These are phyloP conservation scores for Coranthus polyacanthus DNA, from an alignment of 2,797 vertebrate genomes.

Conservation along the genomic window DNA sequence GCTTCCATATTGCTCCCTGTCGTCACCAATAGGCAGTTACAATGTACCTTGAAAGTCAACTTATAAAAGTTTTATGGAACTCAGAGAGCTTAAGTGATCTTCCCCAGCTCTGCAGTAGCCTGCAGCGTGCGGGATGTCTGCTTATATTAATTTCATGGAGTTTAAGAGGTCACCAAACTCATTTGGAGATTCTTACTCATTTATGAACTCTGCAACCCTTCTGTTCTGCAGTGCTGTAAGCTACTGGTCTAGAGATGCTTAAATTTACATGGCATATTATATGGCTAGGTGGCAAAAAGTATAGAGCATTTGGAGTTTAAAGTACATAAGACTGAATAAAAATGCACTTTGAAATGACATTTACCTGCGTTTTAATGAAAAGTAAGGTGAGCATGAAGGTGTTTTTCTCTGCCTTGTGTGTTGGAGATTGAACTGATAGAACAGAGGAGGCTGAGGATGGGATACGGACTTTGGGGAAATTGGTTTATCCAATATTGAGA, in stretches of 20 bases:
- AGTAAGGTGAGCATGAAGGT: conserved; percentile 58
- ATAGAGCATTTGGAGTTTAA: conserved; percentile 72
- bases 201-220: conserved; percentile 89
- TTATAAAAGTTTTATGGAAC: conserved; percentile 97
- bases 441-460: conserved; percentile 6
- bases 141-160: conserved; percentile 99
- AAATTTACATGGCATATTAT: conserved; percentile 83
- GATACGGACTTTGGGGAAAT: conserved; percentile 60
- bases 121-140: conserved; percentile 90
- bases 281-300: conserved; percentile 68
- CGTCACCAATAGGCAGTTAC: conserved; percentile 90
- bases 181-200: conserved; percentile 94
- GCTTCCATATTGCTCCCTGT: conserved; percentile 87
- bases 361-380: conserved; percentile 78
- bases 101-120: conserved; percentile 87
- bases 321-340: conserved; percentile 56
- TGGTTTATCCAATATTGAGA: conserved; percentile 77
- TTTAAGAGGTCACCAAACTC: conserved; percentile 96
- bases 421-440: conserved; percentile 39
- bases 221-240: conserved; percentile 84
- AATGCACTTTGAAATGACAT: conserved; percentile 75
- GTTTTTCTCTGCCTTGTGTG: conserved; percentile 62
- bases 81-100: conserved; percentile 94
- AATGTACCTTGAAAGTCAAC: conserved; percentile 91
- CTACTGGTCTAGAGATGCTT: conserved; percentile 80